These are phyloP conservation scores for Petrolisthes cinctipes DNA, from an alignment of 2,888 invertebrate genomes.

Conservation along the genomic window DNA sequence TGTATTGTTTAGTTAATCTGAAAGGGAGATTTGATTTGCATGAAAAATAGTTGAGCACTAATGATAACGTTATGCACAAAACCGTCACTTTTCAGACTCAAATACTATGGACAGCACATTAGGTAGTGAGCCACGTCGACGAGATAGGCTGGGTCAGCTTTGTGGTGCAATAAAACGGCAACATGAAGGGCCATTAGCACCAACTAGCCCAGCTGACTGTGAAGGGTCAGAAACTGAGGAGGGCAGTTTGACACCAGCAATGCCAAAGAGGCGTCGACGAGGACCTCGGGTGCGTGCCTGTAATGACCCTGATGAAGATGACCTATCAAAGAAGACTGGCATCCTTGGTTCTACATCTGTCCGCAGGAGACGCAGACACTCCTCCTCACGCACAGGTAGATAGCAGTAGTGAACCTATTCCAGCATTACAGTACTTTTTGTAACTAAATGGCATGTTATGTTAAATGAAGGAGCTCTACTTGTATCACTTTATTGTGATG, in stretches of 20 bases:
- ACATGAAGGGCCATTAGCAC: constrained; percentile 33
- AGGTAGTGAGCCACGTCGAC: constrained; percentile 48
- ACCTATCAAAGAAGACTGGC: constrained; percentile 69
- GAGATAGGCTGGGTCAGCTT: not conserved
- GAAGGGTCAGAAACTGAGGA: constrained; percentile 60
- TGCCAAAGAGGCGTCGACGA: constrained; percentile 42
- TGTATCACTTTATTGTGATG: too few species aligned
- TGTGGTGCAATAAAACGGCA: constrained; percentile 33
- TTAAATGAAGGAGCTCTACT: too few species aligned
- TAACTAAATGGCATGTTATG: too few species aligned
- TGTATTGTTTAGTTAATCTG: too few species aligned
- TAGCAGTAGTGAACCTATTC: not conserved
- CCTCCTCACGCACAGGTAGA: constrained; percentile 53
- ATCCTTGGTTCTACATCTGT: constrained; percentile 46
- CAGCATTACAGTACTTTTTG: too few species aligned
- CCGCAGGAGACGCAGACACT: constrained; percentile 54
- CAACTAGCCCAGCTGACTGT: constrained; percentile 33
- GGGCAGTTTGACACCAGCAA: constrained; percentile 32
- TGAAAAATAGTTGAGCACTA: too few species aligned
- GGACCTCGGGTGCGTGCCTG: constrained; percentile 65
- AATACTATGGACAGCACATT: constrained; percentile 60
- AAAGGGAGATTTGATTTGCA: too few species aligned
- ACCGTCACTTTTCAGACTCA: constrained; percentile 46
- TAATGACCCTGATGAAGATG: constrained; percentile 73
- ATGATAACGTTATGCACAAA: too few species aligned